A percentile compares a stretch with the other conserved stretches of the same genome.
Evolutionary conservation across 2,113 vertebrate genomes (phyloP).

Genomic region (Kryptolebias marmoratus): DNA sequence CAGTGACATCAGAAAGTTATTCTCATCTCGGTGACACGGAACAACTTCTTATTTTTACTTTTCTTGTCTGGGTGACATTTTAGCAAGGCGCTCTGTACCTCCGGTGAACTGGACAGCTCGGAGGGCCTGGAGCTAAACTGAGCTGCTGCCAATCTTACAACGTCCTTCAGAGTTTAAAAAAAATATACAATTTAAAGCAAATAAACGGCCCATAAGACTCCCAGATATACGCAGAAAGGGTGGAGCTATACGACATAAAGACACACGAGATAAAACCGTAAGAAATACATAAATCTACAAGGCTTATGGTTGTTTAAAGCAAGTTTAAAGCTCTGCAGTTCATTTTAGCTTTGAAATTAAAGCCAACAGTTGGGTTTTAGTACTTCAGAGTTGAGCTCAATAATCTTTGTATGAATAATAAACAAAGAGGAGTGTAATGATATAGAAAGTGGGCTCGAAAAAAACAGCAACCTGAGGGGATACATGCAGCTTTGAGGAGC

Average conservation of each 20-base stretch:
- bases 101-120: slow-evolving; percentile 1
- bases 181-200: slow-evolving; percentile 36
- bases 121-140: slow-evolving; percentile 17
- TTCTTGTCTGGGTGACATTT: slow-evolving; percentile 2
- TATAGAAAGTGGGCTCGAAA: too few relatives aligned
- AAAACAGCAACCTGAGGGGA: too few relatives aligned
- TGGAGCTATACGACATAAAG: slow-evolving; percentile 11
- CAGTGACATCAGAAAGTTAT: neutral
- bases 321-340: neutral
- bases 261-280: neutral
- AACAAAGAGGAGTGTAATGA: too few relatives aligned
- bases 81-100: neutral
- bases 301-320: too few relatives aligned
- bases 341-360: too few relatives aligned
- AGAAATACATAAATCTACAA: neutral
- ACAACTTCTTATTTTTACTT: neutral
- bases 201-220: slow-evolving; percentile 25
- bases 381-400: too few relatives aligned
- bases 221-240: neutral
- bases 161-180: slow-evolving; percentile 29
- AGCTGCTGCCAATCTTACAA: neutral
- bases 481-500: too few relatives aligned
- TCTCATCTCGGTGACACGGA: neutral
- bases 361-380: too few relatives aligned
- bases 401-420: too few relatives aligned